Percentiles rank a stretch among this genome's conserved stretches.
Evolutionary conservation across 2,888 invertebrate genomes (phyloP).

Genomic region (Troilus luridus): DNA sequence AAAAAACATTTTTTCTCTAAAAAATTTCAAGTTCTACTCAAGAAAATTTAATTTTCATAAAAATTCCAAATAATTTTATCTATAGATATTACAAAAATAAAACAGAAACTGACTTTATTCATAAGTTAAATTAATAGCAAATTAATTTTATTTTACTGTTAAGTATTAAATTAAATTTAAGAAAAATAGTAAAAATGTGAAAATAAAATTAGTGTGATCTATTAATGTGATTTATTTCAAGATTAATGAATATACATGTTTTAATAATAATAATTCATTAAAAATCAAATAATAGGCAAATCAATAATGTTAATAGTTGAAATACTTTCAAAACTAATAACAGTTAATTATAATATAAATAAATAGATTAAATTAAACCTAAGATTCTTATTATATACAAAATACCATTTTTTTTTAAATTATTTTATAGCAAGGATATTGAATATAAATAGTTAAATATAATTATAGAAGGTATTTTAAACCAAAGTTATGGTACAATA

Average conservation of each 20-base stretch:
- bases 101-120: not conserved
- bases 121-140: no score
- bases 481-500: not conserved
- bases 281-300: not conserved
- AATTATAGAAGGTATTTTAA: not conserved
- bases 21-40: not conserved
- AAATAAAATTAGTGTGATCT: not conserved
- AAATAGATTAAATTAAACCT: not conserved
- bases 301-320: not conserved
- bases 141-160: no score
- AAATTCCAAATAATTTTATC: not conserved
- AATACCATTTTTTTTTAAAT: not conserved
- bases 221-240: no score
- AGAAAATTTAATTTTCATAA: not conserved
- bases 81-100: not conserved
- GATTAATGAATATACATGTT: not conserved
- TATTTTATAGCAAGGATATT: not conserved
- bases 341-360: not conserved
- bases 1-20: not conserved
- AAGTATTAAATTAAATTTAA: not conserved
- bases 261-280: not conserved
- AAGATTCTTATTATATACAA: not conserved
- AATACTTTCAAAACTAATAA: not conserved
- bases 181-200: not conserved
- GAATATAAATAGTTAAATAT: not conserved